Evolutionary conservation across 2,888 invertebrate species (phyloP).

Genomic region (Listrodromus nycthemerus): DNA sequence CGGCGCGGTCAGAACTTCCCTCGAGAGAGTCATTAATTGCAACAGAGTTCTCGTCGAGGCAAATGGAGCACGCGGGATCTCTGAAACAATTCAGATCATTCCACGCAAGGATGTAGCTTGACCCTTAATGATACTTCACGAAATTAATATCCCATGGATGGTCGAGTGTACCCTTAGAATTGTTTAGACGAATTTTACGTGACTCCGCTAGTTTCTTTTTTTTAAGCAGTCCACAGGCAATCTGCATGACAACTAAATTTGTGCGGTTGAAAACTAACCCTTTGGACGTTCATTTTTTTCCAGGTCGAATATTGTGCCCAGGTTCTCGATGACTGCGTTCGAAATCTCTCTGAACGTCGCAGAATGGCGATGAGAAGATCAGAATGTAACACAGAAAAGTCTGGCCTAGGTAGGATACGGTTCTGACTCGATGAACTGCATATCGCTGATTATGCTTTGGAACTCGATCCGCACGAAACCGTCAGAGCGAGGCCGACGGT

Average conservation of each 20-base stretch:
- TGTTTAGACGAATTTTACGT: conserved; percentile 31
- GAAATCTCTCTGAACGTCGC: neutral
- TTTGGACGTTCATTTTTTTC: neutral
- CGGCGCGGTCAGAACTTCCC: conserved; percentile 51
- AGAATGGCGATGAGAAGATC: conserved; percentile 1
- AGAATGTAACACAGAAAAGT: conserved; percentile 14
- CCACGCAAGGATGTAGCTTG: conserved; percentile 12
- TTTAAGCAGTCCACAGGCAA: neutral
- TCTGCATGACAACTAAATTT: neutral
- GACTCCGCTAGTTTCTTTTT: conserved; percentile 19
- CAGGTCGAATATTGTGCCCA: neutral
- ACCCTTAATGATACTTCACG: conserved; percentile 54
- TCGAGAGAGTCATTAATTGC: conserved; percentile 56
- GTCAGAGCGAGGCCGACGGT: no score
- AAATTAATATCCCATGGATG: conserved; percentile 44
- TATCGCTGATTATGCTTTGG: no score
- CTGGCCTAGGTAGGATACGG: no score
- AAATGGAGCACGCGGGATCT: conserved; percentile 32
- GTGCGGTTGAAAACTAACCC: neutral
- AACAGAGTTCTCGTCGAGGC: conserved; percentile 38
- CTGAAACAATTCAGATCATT: conserved; percentile 49
- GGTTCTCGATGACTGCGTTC: neutral
- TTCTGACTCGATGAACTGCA: no score
- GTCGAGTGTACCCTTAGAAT: conserved; percentile 16
- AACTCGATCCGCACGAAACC: no score